These are phyloP conservation scores for Melanchra persicariae DNA, from an alignment of 2,888 invertebrate species.

Conservation along the genomic window DNA sequence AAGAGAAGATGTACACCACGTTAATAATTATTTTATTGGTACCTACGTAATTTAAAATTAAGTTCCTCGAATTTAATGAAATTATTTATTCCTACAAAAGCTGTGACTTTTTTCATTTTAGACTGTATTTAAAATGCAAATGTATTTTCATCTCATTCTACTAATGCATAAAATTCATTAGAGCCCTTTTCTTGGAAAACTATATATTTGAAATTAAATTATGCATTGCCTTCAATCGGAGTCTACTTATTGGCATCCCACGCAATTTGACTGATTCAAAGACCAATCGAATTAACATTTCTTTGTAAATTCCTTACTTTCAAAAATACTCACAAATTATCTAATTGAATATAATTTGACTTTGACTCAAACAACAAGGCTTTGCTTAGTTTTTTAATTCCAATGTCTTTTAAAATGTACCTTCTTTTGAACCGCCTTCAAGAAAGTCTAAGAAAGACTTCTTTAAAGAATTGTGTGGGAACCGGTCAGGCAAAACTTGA, in stretches of 20 bases:
- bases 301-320: background rate
- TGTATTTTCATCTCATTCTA: background rate
- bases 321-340: background rate
- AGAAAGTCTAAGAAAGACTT: background rate
- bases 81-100: background rate
- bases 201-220: slow-evolving; percentile 13
- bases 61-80: too few relatives aligned
- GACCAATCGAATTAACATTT: background rate
- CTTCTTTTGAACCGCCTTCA: background rate
- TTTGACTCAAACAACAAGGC: background rate
- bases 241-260: background rate
- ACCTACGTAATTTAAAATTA: background rate
- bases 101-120: background rate
- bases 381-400: background rate
- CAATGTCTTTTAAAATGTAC: background rate
- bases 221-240: background rate
- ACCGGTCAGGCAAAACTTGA: background rate
- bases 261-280: background rate
- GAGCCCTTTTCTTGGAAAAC: background rate
- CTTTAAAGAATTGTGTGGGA: background rate
- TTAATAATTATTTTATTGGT: too few relatives aligned
- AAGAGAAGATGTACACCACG: too few relatives aligned
- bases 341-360: background rate
- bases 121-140: background rate
- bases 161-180: background rate